Evolutionary conservation across 2,113 vertebrate genomes (phyloP).

Genomic region (Elachura formosa): DNA sequence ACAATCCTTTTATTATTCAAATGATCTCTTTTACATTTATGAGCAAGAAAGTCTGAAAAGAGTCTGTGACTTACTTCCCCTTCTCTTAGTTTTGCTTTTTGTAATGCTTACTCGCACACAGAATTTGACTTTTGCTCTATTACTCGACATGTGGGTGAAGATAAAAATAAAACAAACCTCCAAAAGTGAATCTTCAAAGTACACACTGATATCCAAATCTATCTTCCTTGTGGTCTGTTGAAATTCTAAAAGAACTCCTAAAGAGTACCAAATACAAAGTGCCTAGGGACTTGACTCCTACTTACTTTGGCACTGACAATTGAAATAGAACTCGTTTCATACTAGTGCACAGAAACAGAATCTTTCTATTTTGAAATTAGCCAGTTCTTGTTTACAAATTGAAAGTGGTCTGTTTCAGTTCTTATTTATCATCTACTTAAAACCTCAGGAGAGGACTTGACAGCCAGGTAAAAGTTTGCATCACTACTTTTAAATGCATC

Average conservation of each 20-base stretch:
- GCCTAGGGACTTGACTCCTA: not conserved
- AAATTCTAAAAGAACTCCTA: not conserved
- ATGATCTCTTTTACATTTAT: not conserved
- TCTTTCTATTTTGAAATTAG: not conserved
- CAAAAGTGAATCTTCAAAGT: not conserved
- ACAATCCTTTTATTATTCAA: not conserved
- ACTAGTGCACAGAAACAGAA: not conserved
- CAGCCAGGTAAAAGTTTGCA: not conserved
- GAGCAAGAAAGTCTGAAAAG: not conserved
- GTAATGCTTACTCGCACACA: not conserved
- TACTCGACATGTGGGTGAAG: fast-evolving
- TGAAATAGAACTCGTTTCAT: not conserved
- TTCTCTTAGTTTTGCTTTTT: not conserved
- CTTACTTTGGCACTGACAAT: not conserved
- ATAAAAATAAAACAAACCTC: not conserved
- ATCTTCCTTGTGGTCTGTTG: not conserved
- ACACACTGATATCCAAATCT: not conserved
- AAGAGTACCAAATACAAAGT: not conserved
- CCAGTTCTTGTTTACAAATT: not conserved
- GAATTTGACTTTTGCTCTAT: not conserved
- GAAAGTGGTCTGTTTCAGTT: not conserved
- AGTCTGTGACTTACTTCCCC: not conserved
- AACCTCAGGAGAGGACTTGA: not conserved
- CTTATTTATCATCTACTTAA: not conserved
- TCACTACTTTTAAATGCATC: not conserved